Conservation (phyloP, 2,888 invertebrate species). For the Leptopilina drosophilae region DNA sequence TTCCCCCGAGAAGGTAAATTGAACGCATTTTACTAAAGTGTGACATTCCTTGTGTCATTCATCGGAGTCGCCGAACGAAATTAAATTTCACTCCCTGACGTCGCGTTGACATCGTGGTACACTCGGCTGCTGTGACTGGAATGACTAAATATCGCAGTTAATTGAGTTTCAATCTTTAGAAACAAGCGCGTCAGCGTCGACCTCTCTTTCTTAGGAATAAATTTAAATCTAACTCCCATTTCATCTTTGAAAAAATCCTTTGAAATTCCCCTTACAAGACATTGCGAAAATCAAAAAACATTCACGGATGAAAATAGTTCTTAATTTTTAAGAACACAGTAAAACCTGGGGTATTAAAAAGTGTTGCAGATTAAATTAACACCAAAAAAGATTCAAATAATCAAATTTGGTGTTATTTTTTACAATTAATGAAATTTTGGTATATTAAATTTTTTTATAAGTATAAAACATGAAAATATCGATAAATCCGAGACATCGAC, state of each 20-base stretch:
- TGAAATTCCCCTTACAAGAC: background rate
- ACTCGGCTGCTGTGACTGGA: constrained; percentile 58
- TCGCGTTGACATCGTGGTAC: constrained; percentile 57
- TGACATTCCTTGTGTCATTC: constrained; percentile 54
- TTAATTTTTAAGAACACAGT: too few species aligned
- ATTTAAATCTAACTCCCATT: constrained; percentile 26
- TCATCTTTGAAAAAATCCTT: constrained; percentile 4
- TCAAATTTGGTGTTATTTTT: too few species aligned
- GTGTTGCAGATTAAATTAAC: too few species aligned
- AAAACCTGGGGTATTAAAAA: too few species aligned
- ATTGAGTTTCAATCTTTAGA: constrained; percentile 61
- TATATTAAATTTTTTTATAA: too few species aligned
- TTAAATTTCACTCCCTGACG: constrained; percentile 62
- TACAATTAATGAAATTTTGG: too few species aligned
- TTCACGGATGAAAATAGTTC: background rate
- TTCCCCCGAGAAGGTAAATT: background rate
- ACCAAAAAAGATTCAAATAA: too few species aligned
- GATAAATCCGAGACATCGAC: too few species aligned
- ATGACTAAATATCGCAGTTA: constrained; percentile 61
- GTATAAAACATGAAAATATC: too few species aligned
- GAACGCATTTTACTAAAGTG: background rate
- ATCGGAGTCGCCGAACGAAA: constrained; percentile 57
- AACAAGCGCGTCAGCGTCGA: constrained; percentile 13
- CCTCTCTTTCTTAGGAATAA: constrained; percentile 18
- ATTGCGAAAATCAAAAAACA: background rate